Base-by-base conservation (phyloP, 2,113 vertebrate species). In the Herpetotheres cachinnans region DNA sequence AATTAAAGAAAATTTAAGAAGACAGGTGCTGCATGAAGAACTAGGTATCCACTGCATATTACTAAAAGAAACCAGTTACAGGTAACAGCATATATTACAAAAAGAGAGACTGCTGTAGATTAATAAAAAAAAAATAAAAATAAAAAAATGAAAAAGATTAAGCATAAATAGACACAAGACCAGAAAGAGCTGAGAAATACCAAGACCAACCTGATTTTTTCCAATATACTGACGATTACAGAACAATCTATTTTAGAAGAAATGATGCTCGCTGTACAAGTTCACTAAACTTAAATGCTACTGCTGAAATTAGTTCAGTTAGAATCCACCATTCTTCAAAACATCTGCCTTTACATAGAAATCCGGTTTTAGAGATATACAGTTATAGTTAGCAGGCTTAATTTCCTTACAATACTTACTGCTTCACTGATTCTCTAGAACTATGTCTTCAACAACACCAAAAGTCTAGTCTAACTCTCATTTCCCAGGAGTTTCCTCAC, bases 381-480 rank as follows among this genome's bases (percentile, higher is more conserved):
- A 58, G 7, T 65, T 40, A 78, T 2, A 94, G 38, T 66, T 66
- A 2, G 4, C 24, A 85, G 62, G 24, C 13, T 79, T 70, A 66
- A 26, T 80, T 82, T 73, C 72, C 66, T 82, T 55, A 44, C 12
- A 58, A 26, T 97, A 97, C 96, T 96, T 95, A 97, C 94, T 90
- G 78, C 73, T 95, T 82, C 91, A 95, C 80, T 73, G 94, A 86
- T 79, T 81, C 58, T 76, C 55, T 82, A 91, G 65, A 87, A 65
- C 66, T 80, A 78, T 1, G 30, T 85, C 91, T 92, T 92, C 67
- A 0, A 70, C 63, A 92, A 91, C 92, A 82, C 46, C 86, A 72
- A 49, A 77, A 93, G 66, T 54, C 89, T 95, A 91, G 77, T 55
- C 83, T 86, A 96, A 85, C 17, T 81, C 56, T 69, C 74, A 56